Evolutionary conservation across 2,113 vertebrate genomes (phyloP), one percentile per base, ranked within the genome.

Genomic region (Notarius lentiginosus): DNA sequence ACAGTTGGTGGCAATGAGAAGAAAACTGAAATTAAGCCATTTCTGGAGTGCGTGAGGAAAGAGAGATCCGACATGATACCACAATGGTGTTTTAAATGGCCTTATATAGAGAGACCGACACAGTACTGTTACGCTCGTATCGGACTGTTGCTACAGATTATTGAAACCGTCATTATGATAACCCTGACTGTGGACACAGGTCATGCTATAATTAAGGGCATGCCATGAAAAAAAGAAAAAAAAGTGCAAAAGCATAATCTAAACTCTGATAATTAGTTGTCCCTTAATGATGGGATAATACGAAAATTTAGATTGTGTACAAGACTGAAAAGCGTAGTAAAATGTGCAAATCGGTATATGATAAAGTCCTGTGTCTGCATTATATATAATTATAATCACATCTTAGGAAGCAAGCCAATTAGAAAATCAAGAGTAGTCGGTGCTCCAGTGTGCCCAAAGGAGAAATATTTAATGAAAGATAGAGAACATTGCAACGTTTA

Each of bases 11-110:
- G 80, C 84, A 76, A 75, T 65, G 53, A 41, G 49, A 70, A 77
- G 72, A 82, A 41, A 82, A 91, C 68, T 72, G 85, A 91, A 89
- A 90, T 88, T 75, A 58, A 84, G 68, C 86, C 94, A 91, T 94
- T 93, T 93, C 24, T 66, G 91, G 88, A 90, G 56, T 0, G 1
- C 7, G 80, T 91, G 91, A 90, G 86, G 91, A 90, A 90, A 86
- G 91, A 84, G 90, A 92, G 89, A 91, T 91, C 81, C 88, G 83
- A 90, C 91, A 91, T 90, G 75, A 88, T 90, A 80, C 89, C 90
- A 92, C 90, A 90, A 77, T 92, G 87, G 91, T 89, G 84, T 92
- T 92, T 90, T 93, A 94, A 41, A 91, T 4, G 5, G 27, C 90
- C 92, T 93, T 93, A 92, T 2, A 17, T n/a, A 24, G 15, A 79